Evolutionary conservation across 2,113 vertebrate genomes (phyloP).

Genomic region (Protobothrops mucrosquamatus): DNA sequence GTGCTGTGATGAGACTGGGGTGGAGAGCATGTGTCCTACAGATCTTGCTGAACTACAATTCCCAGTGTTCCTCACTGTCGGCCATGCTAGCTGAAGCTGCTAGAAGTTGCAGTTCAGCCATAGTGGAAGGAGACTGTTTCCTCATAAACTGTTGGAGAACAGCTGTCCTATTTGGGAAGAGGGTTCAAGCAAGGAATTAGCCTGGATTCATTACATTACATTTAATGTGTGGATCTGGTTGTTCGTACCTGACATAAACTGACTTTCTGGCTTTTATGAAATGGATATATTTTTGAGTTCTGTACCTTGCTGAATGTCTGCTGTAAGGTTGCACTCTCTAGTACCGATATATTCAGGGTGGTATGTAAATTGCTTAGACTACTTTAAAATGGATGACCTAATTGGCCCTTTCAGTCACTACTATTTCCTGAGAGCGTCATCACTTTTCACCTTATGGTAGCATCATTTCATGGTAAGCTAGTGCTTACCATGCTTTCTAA

Average conservation of each 20-base stretch:
- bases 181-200: background rate
- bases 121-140: background rate
- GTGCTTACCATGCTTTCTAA: background rate
- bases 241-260: background rate
- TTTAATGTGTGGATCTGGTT: background rate
- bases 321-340: background rate
- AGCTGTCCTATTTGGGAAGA: background rate
- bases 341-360: background rate
- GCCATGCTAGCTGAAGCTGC: background rate
- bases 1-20: background rate
- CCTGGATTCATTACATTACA: background rate
- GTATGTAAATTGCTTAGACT: background rate
- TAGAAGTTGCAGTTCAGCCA: background rate
- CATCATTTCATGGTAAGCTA: background rate
- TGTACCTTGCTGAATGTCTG: constrained; percentile 30
- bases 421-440: background rate
- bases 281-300: constrained; percentile 24
- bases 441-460: background rate
- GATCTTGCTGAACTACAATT: background rate
- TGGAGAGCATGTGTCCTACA: background rate
- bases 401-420: background rate
- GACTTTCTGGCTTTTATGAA: constrained; percentile 13
- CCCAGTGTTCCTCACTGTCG: background rate
- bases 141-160: background rate
- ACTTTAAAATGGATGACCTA: background rate